These are phyloP conservation scores for Philopotamus ludificatus DNA, from an alignment of 1,140 invertebrate species.

Conservation along the genomic window DNA sequence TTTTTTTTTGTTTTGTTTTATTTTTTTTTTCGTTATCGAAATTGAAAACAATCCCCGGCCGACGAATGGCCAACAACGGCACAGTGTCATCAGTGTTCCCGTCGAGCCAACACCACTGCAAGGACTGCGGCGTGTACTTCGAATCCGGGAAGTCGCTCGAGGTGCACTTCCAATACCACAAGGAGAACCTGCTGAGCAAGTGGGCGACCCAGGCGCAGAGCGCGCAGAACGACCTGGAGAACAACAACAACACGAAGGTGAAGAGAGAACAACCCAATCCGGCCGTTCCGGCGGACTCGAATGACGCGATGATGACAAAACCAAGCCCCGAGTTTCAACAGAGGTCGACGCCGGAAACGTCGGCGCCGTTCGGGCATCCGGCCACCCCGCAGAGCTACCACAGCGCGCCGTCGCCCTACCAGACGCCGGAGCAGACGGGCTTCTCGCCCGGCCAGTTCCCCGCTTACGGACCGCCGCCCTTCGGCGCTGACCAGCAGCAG, in stretches of 20 bases:
- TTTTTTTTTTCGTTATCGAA: neutral
- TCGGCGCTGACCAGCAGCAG: constrained; percentile 43
- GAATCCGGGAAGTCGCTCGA: constrained; percentile 73
- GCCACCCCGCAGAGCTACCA: constrained; percentile 62
- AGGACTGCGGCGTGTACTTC: constrained; percentile 71
- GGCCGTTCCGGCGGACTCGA: constrained; percentile 62
- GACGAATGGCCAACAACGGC: constrained; percentile 57
- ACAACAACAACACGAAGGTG: constrained; percentile 65
- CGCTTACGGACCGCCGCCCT: constrained; percentile 44
- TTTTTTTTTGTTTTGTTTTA: constrained; percentile 31
- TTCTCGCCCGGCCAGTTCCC: constrained; percentile 58
- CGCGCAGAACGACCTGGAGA: constrained; percentile 61
- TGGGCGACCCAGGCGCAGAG: constrained; percentile 65
- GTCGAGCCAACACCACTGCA: constrained; percentile 63
- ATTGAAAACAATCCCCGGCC: neutral
- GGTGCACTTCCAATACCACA: constrained; percentile 76
- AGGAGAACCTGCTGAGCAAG: constrained; percentile 71
- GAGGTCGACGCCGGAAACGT: constrained; percentile 58
- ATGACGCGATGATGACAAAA: constrained; percentile 59
- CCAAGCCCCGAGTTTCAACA: constrained; percentile 59
- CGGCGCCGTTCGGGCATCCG: constrained; percentile 57
- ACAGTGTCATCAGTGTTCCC: constrained; percentile 51
- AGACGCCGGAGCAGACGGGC: constrained; percentile 58
- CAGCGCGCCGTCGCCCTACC: constrained; percentile 60
- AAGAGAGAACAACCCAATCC: constrained; percentile 51